These are phyloP conservation scores for Tapirus indicus DNA, from an alignment of 2,797 vertebrate genomes.

Conservation along the genomic window DNA sequence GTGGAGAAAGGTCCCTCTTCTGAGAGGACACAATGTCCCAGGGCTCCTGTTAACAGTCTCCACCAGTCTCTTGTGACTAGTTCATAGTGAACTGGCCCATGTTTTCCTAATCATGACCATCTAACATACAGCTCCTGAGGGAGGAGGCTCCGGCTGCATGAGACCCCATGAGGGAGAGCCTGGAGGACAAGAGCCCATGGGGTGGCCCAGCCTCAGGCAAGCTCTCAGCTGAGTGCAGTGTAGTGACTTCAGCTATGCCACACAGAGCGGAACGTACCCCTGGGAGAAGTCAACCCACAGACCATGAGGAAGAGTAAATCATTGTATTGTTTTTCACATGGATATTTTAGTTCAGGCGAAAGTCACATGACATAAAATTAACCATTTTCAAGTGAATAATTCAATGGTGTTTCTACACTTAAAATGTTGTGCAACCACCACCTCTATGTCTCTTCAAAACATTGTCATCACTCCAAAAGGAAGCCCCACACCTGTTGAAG, in stretches of 20 bases:
- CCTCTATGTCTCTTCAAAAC: too few species aligned
- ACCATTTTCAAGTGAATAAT: too few species aligned
- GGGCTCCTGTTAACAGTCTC: fast-evolving
- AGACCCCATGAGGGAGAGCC: not conserved
- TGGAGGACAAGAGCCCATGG: not conserved
- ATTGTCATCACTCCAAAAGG: too few species aligned
- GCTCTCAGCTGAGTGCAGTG: not conserved
- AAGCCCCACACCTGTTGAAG: too few species aligned
- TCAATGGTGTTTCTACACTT: too few species aligned
- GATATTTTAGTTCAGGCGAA: too few species aligned
- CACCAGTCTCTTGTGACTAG: too few species aligned
- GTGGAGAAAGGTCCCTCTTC: fast-evolving
- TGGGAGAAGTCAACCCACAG: not conserved
- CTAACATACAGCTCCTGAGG: not conserved
- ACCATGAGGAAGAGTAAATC: too few species aligned
- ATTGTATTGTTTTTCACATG: too few species aligned
- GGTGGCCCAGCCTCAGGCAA: not conserved
- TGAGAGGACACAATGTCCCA: not conserved
- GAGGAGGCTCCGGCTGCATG: not conserved
- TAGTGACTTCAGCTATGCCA: too few species aligned
- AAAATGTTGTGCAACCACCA: too few species aligned
- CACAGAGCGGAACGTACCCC: fast-evolving
- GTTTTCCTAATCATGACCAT: not conserved
- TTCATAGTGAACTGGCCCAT: fast-evolving
- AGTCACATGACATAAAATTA: too few species aligned